Evolutionary conservation across 2,797 vertebrate genomes (phyloP).

Genomic region (Falco berigora): DNA sequence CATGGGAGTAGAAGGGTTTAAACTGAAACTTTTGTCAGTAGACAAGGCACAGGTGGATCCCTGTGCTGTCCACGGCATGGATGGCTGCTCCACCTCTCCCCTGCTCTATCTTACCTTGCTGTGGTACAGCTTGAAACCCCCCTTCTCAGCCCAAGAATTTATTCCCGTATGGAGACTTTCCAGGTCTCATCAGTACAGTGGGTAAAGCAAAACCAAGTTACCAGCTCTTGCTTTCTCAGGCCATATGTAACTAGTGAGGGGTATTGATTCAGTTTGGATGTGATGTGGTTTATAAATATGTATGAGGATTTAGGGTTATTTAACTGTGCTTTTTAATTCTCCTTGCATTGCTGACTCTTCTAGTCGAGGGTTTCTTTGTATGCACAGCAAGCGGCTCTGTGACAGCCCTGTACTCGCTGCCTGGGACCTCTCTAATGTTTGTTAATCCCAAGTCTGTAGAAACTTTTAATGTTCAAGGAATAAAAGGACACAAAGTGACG

Average conservation of each 20-base stretch:
- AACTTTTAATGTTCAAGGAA: neutral
- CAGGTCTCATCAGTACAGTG: neutral
- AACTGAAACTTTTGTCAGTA: neutral
- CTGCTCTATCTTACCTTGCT: neutral
- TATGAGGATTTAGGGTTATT: slow-evolving; percentile 72
- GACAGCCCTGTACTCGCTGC: slow-evolving; percentile 46
- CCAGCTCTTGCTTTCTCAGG: slow-evolving; percentile 31
- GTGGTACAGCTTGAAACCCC: neutral
- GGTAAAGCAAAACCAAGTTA: slow-evolving; percentile 10
- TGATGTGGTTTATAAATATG: slow-evolving; percentile 73
- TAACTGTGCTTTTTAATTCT: slow-evolving; percentile 73
- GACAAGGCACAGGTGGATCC: neutral
- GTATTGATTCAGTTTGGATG: slow-evolving; percentile 73
- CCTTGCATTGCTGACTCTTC: slow-evolving; percentile 67
- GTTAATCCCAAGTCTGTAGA: slow-evolving; percentile 50
- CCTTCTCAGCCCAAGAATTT: neutral
- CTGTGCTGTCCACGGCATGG: neutral
- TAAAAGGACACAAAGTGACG: neutral
- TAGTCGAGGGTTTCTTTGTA: slow-evolving; percentile 61
- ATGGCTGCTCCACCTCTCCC: neutral
- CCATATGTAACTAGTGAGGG: slow-evolving; percentile 29
- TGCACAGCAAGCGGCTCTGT: slow-evolving; percentile 45
- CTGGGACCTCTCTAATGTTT: slow-evolving; percentile 55
- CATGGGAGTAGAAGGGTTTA: neutral
- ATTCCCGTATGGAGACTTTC: neutral